Base-by-base conservation (phyloP, 2,113 vertebrate genomes). In the Caranx ignobilis region DNA sequence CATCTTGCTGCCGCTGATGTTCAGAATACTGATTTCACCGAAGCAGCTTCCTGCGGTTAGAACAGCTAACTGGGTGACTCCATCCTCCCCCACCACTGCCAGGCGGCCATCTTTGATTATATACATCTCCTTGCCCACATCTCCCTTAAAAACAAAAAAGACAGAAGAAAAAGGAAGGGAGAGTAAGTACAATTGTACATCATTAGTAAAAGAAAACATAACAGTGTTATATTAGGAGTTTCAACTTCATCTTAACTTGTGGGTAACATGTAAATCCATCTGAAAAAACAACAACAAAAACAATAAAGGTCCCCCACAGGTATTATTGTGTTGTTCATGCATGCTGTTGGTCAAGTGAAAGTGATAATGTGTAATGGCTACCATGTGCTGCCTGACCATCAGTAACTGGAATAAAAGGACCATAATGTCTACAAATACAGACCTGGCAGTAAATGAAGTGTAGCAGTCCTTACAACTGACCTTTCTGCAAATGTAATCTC, bases 111-210 rank as follows among this genome's bases (percentile, higher is more conserved):
- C 98, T 92, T 99, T 99, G 68, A 99, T 97, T 67, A 99, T 99
- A 82, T 99, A 99, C 98, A 99, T 98, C 92, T 99, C 98, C 76
- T 97, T 98, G 32, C 98, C 98, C 9, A 99, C 96, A 81, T 99
- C 98, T 4, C 98, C 97, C 83, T 93, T 41, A 10, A 9, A 21
- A 59, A 26, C 26, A 64, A 34, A 63, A 19, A 56, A 37, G 12
- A 55, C 10, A 63, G 5, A 70, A 45, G 59, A 21, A 6, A 74
- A 21, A 41, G 32, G 7, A n/a, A n/a, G 2, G 1, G 19, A 16
- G 43, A 19, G 5, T 8, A 21, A 1, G 4, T n/a, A 11, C 9
- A 32, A 7, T 7, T 31, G 19, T 71, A 32, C 6, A 41, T 43
- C 21, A 18, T 48, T 61, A 37, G 34, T 37, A 43, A 43, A 34